These are phyloP conservation scores for Heterotis niloticus DNA, from an alignment of 2,113 vertebrate species.

Conservation along the genomic window DNA sequence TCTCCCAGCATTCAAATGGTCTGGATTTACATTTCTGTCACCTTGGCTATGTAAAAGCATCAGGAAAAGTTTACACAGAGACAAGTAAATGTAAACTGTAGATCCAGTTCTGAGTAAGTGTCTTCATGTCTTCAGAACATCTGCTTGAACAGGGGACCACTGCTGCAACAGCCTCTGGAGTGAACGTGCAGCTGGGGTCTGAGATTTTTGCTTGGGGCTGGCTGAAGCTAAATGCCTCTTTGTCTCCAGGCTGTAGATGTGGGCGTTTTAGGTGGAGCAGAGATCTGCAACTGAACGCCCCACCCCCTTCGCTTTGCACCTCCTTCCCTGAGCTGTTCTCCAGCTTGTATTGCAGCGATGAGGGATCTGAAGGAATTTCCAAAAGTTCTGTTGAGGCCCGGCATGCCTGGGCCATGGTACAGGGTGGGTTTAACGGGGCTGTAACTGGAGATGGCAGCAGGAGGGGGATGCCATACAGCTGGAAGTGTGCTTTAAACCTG, in stretches of 20 bases:
- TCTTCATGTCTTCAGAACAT: too few species aligned
- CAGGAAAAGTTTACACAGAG: too few species aligned
- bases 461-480: not conserved
- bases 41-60: too few species aligned
- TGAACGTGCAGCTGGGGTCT: not conserved
- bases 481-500: not conserved
- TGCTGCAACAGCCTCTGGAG: not conserved
- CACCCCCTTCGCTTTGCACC: too few species aligned
- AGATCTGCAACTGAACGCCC: not conserved
- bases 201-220: not conserved
- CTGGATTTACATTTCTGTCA: too few species aligned
- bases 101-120: too few species aligned
- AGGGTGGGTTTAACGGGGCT: not conserved
- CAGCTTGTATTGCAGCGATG: not conserved
- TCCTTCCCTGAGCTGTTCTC: not conserved
- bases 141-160: too few species aligned
- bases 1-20: too few species aligned
- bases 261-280: not conserved
- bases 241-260: not conserved
- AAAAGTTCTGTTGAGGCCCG: not conserved
- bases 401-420: not conserved
- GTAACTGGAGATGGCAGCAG: not conserved
- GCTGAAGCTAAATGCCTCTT: not conserved
- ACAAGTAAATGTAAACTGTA: too few species aligned
- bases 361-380: slow-evolving; percentile 8